Base-by-base conservation (phyloP, 2,888 invertebrate species). In the Amphiduros pacificus region DNA sequence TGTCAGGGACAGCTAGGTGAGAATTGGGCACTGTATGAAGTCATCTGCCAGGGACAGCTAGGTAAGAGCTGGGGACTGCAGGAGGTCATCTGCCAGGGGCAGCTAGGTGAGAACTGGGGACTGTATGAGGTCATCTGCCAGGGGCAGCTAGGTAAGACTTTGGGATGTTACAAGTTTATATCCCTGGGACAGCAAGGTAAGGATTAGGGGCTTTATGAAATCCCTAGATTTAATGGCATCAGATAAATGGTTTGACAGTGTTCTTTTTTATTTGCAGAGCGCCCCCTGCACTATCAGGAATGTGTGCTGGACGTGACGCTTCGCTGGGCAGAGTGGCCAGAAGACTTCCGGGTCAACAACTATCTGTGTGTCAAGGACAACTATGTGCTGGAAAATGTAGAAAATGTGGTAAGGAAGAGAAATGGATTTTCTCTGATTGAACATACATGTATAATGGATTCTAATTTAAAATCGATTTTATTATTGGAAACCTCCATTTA, bases 251-350 rank as follows among this genome's bases (percentile, higher is more conserved):
- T 9, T 17, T 14, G 6, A 48, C 6, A 48, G 11, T 52, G 26
- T n/a, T 32, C n/a, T 6, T 14, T 52, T 52, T 22, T 48, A 61
- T 22, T 64, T 20, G 82, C 92, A 81, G 87, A 88, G 56, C 86
- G 94, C 0, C 90, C 91, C 0, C 85, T 94, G 1, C 93, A 93
- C 80, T 88, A 90, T 71, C 86, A 88, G 55, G 91, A 91, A 76
- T 87, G 88, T 55, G 88, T 85, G 29, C 75, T 84, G 53, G 74
- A 75, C 71, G 77, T 83, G 0, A 90, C 90, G 0, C 84, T 91
- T 0, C 87, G 90, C 56, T 94, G 95, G 94, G 89, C 92, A 1
- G 90, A 91, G 75, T 94, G 94, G 94, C 89, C 91, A 55, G 89
- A 90, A 63, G 87, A 88, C n/a, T 92, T 93, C 80, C 86, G 93